Evolutionary conservation across 2,113 vertebrate genomes (phyloP).

Genomic region (Lophotis ruficrista): DNA sequence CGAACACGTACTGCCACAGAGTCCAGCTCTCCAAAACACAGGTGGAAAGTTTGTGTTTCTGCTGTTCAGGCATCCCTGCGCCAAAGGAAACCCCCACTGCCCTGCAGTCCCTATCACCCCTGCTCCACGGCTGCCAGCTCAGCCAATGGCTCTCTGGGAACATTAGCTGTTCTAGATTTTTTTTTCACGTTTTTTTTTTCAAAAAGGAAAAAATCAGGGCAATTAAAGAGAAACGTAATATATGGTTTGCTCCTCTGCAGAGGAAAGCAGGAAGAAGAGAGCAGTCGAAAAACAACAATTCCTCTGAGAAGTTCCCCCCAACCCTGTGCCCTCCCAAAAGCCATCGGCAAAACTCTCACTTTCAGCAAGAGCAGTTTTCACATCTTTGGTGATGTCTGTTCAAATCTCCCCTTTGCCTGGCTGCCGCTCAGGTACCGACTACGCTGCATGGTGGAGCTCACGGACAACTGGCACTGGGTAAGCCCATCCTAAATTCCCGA

Average conservation of each 20-base stretch:
- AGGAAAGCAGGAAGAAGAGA: background rate
- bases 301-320: background rate
- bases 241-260: background rate
- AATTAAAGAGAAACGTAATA: background rate
- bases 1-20: background rate
- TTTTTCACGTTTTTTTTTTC: background rate
- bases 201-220: background rate
- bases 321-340: background rate
- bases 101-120: background rate
- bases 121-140: background rate
- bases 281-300: background rate
- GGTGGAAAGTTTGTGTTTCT: background rate
- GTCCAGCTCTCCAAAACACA: background rate
- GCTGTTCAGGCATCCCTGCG: background rate
- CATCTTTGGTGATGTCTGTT: background rate
- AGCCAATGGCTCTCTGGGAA: background rate
- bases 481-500: background rate
- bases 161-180: background rate
- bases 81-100: background rate
- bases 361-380: background rate
- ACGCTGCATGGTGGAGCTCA: fast-evolving
- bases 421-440: background rate
- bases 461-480: background rate
- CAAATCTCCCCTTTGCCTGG: background rate
- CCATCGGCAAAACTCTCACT: background rate